These are phyloP conservation scores for Ectropis grisescens DNA, from an alignment of 1,140 invertebrate genomes.

Conservation along the genomic window DNA sequence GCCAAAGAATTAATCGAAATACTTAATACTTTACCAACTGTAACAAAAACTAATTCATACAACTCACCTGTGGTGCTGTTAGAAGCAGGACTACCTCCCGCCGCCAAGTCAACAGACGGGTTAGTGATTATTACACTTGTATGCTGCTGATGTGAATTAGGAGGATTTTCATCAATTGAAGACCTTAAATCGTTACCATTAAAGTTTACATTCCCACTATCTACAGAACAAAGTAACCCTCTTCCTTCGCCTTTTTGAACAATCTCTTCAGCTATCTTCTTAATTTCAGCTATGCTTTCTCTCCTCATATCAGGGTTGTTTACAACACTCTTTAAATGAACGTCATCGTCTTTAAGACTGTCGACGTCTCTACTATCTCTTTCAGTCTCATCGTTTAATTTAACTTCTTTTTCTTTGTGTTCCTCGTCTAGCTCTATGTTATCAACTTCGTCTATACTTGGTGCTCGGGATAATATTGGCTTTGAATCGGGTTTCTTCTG, in stretches of 20 bases:
- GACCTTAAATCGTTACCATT: slow-evolving; percentile 44
- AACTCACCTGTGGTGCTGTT: slow-evolving; percentile 48
- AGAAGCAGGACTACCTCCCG: slow-evolving; percentile 50
- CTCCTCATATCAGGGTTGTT: slow-evolving; percentile 56
- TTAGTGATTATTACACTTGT: slow-evolving; percentile 77
- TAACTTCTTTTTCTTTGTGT: slow-evolving; percentile 31
- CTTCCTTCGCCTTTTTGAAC: slow-evolving; percentile 53
- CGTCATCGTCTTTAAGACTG: slow-evolving; percentile 40
- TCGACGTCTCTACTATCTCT: slow-evolving; percentile 41
- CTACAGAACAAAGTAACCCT: slow-evolving; percentile 47
- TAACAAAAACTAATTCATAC: too few species aligned
- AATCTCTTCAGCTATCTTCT: slow-evolving; percentile 59
- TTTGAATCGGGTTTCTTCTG: slow-evolving; percentile 51
- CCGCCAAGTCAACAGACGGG: slow-evolving; percentile 73
- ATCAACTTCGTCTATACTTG: slow-evolving; percentile 61
- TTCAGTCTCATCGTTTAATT: slow-evolving; percentile 57
- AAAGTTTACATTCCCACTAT: slow-evolving; percentile 47
- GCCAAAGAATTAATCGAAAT: slow-evolving; percentile 1
- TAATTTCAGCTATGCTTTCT: slow-evolving; percentile 62
- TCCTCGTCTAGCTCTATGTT: slow-evolving; percentile 64
- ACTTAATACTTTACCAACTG: too few species aligned
- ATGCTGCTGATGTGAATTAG: slow-evolving; percentile 32
- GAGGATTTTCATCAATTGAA: slow-evolving; percentile 29
- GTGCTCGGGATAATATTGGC: slow-evolving; percentile 44
- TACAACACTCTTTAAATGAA: slow-evolving; percentile 52